These are phyloP conservation scores for Ancistrus triradiatus DNA, from an alignment of 2,113 vertebrate genomes.

Conservation along the genomic window DNA sequence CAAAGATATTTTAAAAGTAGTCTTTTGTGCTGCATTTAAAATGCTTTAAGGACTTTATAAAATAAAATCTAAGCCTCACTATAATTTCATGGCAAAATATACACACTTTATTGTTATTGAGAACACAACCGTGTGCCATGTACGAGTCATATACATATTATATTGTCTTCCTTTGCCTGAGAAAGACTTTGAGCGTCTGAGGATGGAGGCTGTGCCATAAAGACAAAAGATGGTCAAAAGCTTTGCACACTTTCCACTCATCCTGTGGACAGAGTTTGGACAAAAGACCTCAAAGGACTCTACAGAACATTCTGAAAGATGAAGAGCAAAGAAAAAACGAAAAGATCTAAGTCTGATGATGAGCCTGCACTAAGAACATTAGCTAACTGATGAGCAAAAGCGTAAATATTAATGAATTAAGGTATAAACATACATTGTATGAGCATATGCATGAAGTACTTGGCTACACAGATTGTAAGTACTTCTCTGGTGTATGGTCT, in stretches of 20 bases:
- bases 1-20: constrained; percentile 41
- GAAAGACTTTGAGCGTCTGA: constrained; percentile 18
- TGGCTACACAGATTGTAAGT: constrained; percentile 8
- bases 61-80: constrained; percentile 62
- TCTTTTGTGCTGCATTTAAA: constrained; percentile 65
- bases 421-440: constrained; percentile 23
- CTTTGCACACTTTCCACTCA: constrained; percentile 34
- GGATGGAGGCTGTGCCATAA: constrained; percentile 9
- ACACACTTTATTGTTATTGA: constrained; percentile 53
- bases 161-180: constrained; percentile 50
- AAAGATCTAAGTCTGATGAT: constrained; percentile 57
- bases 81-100: constrained; percentile 64
- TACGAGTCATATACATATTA: constrained; percentile 42
- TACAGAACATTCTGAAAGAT: constrained; percentile 1
- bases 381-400: constrained; percentile 44
- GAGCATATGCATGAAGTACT: constrained; percentile 22
- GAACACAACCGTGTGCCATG: constrained; percentile 52
- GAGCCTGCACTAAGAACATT: constrained; percentile 66
- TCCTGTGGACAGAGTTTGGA: constrained; percentile 45
- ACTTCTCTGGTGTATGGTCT: constrained; percentile 3
- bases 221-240: constrained; percentile 19
- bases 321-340: constrained; percentile 9
- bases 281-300: constrained; percentile 49
- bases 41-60: constrained; percentile 61
- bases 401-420: constrained; percentile 27